Evolutionary conservation across 1,140 invertebrate genomes (phyloP).

Genomic region (Palaemon carinicauda): DNA sequence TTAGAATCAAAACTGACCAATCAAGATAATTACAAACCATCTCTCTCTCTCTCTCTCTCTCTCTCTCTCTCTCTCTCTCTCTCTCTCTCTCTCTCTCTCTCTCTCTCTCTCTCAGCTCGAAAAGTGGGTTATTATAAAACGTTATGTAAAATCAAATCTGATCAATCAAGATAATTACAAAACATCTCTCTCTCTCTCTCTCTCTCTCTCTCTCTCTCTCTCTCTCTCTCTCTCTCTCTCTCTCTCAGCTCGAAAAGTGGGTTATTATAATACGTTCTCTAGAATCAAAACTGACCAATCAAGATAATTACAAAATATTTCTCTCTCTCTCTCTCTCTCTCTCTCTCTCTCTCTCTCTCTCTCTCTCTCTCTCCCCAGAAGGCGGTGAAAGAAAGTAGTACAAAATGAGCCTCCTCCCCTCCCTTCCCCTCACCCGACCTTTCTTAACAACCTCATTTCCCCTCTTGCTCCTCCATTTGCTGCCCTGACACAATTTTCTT

Average conservation of each 20-base stretch:
- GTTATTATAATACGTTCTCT: too few relatives aligned
- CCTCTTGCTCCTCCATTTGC: neutral
- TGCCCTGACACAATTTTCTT: neutral
- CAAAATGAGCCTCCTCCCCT: neutral
- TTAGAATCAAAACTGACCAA: too few relatives aligned
- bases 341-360: neutral
- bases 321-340: neutral
- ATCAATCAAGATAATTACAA: too few relatives aligned
- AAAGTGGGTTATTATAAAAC: too few relatives aligned
- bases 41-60: neutral
- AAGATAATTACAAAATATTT: neutral
- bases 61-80: neutral
- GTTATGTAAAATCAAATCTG: too few relatives aligned
- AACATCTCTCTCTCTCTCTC: too few relatives aligned
- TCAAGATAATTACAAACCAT: neutral
- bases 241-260: too few relatives aligned
- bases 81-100: neutral
- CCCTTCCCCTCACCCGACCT: neutral
- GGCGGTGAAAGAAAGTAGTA: too few relatives aligned
- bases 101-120: too few relatives aligned
- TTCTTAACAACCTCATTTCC: neutral
- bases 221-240: too few relatives aligned
- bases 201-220: too few relatives aligned
- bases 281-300: too few relatives aligned
- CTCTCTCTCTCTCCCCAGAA: neutral